Base-by-base conservation (phyloP, 2,113 vertebrate genomes). In the Kryptolebias marmoratus region DNA sequence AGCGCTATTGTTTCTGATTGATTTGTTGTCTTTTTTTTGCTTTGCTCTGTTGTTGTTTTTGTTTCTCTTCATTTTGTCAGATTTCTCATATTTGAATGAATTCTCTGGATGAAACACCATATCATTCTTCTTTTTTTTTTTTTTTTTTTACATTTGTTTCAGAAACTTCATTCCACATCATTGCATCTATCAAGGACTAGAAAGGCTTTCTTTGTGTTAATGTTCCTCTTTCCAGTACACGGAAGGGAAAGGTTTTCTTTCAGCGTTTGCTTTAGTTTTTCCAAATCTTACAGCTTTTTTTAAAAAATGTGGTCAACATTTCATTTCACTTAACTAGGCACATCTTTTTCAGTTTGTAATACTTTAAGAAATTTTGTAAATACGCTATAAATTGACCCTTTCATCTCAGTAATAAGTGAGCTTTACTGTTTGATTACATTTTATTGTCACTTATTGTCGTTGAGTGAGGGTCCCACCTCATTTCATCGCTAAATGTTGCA, bases 1-100 rank as follows among this genome's bases (percentile, higher is more conserved):
- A 96, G 97, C 95, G 84, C 94, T 87, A 94, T 95, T 94, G 95
- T 94, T 91, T 92, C 93, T 62, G 91, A 94, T 94, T 97, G 96
- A 97, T 98, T 94, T 96, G 96, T 96, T 96, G 95, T 95, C 74
- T 77, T 79, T 82, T 92, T 80, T 82, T 92, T 80, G 48, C 80
- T 89, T 15, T 76, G 49, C 69, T 85, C 64, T 58, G 28, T 86
- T 71, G 71, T 83, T 91, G 84, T 88, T 88, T 91, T 88, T 83
- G 79, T 86, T 91, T 89, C 50, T 84, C 74, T 68, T 47, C 57
- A 65, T 85, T 87, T 80, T 88, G 71, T 82, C 79, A 87, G 70
- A 70, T 84, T 87, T 79, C 68, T 70, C 69, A 61, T 67, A 83
- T 85, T 84, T 83, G 75, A 89, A 84, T 75, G 70, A 55, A 83